Conservation (phyloP, 2,888 invertebrate species). For the Drosophila flavopinicola region DNA sequence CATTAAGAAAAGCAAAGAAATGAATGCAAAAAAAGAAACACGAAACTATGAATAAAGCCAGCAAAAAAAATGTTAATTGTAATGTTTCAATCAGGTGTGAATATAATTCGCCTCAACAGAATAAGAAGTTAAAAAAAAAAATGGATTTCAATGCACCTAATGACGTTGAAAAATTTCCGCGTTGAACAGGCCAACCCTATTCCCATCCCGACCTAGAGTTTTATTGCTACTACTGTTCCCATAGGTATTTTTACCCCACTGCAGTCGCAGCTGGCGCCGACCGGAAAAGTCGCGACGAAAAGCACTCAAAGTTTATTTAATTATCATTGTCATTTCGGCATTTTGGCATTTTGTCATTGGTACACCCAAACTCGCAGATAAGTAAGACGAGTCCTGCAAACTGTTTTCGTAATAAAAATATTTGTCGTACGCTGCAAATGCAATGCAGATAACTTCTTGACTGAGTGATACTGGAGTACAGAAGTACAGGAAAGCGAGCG, state of each 20-base stretch:
- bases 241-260: constrained; percentile 32
- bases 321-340: constrained; percentile 67
- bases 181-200: constrained; percentile 24
- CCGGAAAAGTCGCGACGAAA: constrained; percentile 58
- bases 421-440: constrained; percentile 26
- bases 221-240: constrained; percentile 28
- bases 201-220: background rate
- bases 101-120: constrained; percentile 39
- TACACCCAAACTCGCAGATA: constrained; percentile 2
- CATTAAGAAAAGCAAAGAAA: constrained; percentile 11
- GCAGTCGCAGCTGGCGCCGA: constrained; percentile 46
- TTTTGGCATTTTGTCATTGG: constrained; percentile 17
- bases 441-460: constrained; percentile 1
- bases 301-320: constrained; percentile 76
- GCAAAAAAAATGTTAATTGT: constrained; percentile 27
- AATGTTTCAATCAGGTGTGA: constrained; percentile 76
- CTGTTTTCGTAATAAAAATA: constrained; percentile 34
- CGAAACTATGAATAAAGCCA: constrained; percentile 15
- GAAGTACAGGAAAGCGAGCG: background rate
- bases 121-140: constrained; percentile 16
- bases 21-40: constrained; percentile 16
- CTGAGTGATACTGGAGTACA: background rate
- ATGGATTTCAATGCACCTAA: constrained; percentile 67
- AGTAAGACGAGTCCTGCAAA: constrained; percentile 12
- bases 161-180: constrained; percentile 64